A percentile compares a stretch with the other conserved stretches of the same genome.
phyloP scores from a whole-genome alignment of 2,113 vertebrate genomes.

The Chunga burmeisteri region DNA sequence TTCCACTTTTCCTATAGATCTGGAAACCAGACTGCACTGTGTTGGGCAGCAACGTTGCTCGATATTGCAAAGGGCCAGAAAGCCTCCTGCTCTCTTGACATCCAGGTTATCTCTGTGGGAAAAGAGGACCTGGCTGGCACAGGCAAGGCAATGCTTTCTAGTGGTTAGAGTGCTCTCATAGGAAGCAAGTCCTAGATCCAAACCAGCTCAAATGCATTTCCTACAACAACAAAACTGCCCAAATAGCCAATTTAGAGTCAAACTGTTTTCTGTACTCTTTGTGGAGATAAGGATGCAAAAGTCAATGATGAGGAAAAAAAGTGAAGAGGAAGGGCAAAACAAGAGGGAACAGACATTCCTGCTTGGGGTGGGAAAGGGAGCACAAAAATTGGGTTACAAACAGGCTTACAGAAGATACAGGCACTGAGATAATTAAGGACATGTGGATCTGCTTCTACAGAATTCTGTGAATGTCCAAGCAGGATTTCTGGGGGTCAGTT shows the following conservation, averaged over 20 bases:
- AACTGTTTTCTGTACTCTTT: background rate
- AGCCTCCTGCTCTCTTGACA: background rate
- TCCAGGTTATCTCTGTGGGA: background rate
- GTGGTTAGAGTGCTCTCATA: rapidly evolving
- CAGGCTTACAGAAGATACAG: background rate
- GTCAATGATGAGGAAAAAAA: background rate
- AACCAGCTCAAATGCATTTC: background rate
- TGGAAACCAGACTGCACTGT: background rate
- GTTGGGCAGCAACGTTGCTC: background rate
- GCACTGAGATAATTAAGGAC: background rate
- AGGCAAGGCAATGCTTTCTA: background rate
- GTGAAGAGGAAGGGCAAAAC: background rate
- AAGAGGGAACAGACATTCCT: background rate
- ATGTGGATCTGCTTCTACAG: background rate
- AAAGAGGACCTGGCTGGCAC: background rate
- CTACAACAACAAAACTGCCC: background rate
- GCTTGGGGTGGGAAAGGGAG: background rate
- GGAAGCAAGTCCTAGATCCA: background rate
- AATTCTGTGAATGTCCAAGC: background rate
- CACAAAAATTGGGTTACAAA: background rate
- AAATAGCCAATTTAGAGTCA: background rate
- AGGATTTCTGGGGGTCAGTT: background rate
- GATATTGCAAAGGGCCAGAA: background rate
- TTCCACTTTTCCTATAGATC: background rate
- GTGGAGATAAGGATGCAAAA: background rate